A percentile compares a stretch with the other conserved stretches of the same genome.
Conservation (phyloP, 2,113 vertebrate species). For the Hassar affinis region DNA sequence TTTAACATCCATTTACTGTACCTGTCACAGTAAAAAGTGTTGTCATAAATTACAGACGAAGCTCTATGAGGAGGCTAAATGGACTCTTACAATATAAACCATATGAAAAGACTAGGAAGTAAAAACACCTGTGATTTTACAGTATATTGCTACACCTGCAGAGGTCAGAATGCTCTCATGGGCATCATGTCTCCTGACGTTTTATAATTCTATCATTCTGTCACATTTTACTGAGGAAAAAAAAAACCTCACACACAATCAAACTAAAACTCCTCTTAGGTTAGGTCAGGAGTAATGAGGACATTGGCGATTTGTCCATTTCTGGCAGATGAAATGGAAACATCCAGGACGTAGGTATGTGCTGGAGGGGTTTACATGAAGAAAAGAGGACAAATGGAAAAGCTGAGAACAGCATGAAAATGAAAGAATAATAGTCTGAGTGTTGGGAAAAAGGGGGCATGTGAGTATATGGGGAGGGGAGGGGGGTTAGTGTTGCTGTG, state of each 20-base stretch:
- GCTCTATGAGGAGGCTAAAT: not conserved
- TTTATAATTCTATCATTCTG: no score
- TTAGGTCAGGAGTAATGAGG: not conserved
- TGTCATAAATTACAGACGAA: not conserved
- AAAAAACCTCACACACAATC: not conserved
- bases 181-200: not conserved
- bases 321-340: constrained; percentile 3
- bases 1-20: not conserved
- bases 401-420: not conserved
- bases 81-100: not conserved
- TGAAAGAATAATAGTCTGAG: constrained; percentile 13
- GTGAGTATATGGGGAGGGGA: not conserved
- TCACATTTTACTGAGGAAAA: not conserved
- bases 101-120: not conserved
- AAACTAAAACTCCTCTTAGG: not conserved
- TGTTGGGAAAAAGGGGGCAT: not conserved
- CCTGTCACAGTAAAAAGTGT: not conserved
- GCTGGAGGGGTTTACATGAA: not conserved
- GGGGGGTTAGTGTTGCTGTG: constrained; percentile 10
- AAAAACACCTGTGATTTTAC: not conserved
- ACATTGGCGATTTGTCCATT: not conserved
- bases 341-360: not conserved
- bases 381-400: not conserved
- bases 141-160: not conserved
- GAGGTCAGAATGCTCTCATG: not conserved